Evolutionary conservation across 2,797 vertebrate species (phyloP).

Genomic region (Apogon talboti): DNA sequence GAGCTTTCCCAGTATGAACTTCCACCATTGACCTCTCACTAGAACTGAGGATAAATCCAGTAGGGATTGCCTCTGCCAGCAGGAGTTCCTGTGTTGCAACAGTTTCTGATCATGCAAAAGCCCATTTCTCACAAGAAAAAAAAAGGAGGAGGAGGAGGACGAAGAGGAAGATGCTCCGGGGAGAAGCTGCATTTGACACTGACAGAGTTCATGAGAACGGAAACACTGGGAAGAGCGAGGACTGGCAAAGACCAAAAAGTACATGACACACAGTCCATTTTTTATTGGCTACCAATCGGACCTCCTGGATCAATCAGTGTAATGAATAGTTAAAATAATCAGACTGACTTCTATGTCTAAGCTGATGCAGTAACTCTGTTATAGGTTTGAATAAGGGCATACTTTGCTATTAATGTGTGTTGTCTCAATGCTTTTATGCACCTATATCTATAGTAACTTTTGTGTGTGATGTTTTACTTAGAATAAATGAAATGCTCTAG

Average conservation of each 20-base stretch:
- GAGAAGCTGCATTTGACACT: conserved; percentile 58
- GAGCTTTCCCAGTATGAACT: conserved; percentile 39
- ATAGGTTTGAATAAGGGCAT: not conserved
- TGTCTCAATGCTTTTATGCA: no score
- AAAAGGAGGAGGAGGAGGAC: conserved; percentile 37
- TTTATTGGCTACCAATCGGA: not conserved
- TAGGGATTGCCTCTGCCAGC: conserved; percentile 50
- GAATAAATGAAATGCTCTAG: no score
- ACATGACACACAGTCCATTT: conserved; percentile 21
- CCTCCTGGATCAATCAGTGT: conserved; percentile 3
- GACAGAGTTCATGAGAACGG: conserved; percentile 77
- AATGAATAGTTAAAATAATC: not conserved
- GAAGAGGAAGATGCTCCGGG: conserved; percentile 61
- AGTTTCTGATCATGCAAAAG: conserved; percentile 48
- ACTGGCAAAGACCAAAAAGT: conserved; percentile 26
- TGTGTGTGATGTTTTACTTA: no score
- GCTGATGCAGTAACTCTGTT: not conserved
- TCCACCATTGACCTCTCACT: conserved; percentile 32
- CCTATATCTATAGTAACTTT: no score
- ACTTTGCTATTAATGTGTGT: not conserved
- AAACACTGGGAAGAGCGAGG: conserved; percentile 44
- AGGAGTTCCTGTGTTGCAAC: conserved; percentile 65
- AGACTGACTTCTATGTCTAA: not conserved
- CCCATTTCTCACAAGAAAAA: conserved; percentile 59
- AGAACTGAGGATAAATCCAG: conserved; percentile 44